These are phyloP conservation scores for Ophiothrix spiculata DNA, from an alignment of 35 echinoderm and acorn worm species.

Conservation along the genomic window DNA sequence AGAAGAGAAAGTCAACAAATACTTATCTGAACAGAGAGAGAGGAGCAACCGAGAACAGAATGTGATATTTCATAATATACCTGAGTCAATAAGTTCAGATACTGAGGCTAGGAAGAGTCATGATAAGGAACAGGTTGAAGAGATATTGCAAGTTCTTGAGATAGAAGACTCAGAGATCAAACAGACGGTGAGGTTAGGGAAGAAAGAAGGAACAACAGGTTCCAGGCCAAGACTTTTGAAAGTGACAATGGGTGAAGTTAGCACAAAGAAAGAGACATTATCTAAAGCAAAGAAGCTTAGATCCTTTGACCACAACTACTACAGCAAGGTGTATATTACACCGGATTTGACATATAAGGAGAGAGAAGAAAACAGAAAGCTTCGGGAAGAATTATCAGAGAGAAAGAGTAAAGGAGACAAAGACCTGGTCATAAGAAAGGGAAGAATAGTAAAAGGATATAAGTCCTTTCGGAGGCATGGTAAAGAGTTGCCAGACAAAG, in stretches of 20 bases:
- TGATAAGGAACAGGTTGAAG: neutral
- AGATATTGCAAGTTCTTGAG: neutral
- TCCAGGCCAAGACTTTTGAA: neutral
- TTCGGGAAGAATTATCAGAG: slow-evolving; percentile 7
- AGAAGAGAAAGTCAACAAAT: neutral
- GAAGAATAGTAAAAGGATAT: slow-evolving; percentile 18
- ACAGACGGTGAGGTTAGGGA: neutral
- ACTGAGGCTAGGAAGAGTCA: neutral
- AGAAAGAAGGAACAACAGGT: neutral
- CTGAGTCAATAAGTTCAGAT: neutral
- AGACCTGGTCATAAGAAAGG: slow-evolving; percentile 19
- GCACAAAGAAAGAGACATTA: neutral
- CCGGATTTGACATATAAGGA: slow-evolving; percentile 33
- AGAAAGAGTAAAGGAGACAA: slow-evolving; percentile 18
- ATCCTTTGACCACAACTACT: neutral
- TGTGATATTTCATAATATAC: slow-evolving; percentile 2
- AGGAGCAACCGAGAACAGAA: neutral
- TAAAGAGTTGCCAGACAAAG: no score
- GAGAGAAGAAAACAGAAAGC: slow-evolving; percentile 5
- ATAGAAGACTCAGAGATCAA: neutral
- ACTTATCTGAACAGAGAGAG: slow-evolving; percentile 1
- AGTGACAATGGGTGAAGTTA: neutral
- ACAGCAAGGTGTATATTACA: slow-evolving; percentile 17
- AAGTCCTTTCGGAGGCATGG: neutral
- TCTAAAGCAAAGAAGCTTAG: slow-evolving; percentile 13